phyloP scores from a whole-genome alignment of 2,113 vertebrate genomes.

The Phylloscopus trochiloides region DNA sequence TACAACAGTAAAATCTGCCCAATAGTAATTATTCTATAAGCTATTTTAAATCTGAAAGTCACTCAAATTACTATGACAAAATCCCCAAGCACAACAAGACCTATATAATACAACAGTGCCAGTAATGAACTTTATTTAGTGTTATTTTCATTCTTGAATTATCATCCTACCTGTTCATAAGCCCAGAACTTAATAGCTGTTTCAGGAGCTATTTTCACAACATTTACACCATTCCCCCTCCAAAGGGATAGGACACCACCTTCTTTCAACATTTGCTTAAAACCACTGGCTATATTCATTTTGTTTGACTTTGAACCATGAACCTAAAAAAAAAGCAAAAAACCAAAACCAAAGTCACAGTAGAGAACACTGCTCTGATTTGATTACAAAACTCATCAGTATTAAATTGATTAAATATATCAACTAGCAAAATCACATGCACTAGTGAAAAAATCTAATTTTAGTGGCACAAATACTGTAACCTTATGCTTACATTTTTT shows the following conservation, averaged over 20 bases:
- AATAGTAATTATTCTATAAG: background rate
- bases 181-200: constrained; percentile 94
- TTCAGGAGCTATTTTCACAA: constrained; percentile 95
- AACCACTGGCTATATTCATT: constrained; percentile 82
- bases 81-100: background rate
- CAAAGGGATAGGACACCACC: constrained; percentile 88
- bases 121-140: background rate
- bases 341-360: background rate
- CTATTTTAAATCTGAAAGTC: background rate
- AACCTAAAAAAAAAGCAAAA: constrained; percentile 74
- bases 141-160: background rate
- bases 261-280: constrained; percentile 89
- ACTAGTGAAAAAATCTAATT: background rate
- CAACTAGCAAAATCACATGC: background rate
- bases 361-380: background rate
- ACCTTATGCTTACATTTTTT: background rate
- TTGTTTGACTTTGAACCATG: constrained; percentile 83
- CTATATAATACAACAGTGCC: background rate
- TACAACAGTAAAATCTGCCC: background rate
- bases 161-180: constrained; percentile 87
- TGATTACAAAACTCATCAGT: background rate
- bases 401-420: background rate
- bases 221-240: constrained; percentile 93
- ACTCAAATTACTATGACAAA: background rate
- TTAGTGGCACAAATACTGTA: background rate